Evolutionary conservation across 2,888 invertebrate species (phyloP).

Genomic region (Saturnia japonica): DNA sequence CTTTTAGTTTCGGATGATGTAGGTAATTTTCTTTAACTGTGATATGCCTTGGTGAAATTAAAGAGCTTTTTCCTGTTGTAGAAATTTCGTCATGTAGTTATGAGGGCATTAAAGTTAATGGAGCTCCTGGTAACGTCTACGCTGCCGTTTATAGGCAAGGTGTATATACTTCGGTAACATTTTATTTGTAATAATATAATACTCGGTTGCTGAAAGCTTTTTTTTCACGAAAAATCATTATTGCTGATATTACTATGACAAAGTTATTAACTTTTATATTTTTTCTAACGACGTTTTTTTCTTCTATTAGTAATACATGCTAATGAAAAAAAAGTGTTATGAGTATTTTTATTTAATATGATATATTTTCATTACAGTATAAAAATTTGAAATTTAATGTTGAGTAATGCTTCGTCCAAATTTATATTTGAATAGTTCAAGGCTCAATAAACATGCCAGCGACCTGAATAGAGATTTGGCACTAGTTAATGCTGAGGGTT

Average conservation of each 20-base stretch:
- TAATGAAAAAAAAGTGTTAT: background rate
- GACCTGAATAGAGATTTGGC: conserved; percentile 36
- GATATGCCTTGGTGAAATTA: conserved; percentile 45
- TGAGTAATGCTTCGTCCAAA: background rate
- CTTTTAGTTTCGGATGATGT: background rate
- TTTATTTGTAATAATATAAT: conserved; percentile 44
- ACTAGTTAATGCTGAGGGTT: conserved; percentile 57
- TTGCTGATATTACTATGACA: background rate
- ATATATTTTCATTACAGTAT: background rate
- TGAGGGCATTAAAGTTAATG: conserved; percentile 74
- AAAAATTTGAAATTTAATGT: background rate
- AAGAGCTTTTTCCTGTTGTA: conserved; percentile 71
- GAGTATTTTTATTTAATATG: background rate
- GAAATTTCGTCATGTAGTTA: conserved; percentile 71
- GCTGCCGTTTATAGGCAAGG: conserved; percentile 58
- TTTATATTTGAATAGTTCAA: conserved; percentile 14
- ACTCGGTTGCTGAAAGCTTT: conserved; percentile 17
- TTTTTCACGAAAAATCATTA: conserved; percentile 9
- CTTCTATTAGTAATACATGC: background rate
- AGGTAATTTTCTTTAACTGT: conserved; percentile 16
- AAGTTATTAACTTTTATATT: background rate
- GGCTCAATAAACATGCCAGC: conserved; percentile 17
- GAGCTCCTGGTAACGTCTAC: conserved; percentile 55
- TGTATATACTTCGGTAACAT: conserved; percentile 50
- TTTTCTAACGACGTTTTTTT: background rate